Evolutionary conservation across 1,140 invertebrate genomes (phyloP), one percentile per base, ranked within the genome.

Genomic region (Pseudomyrmex flavicornis): DNA sequence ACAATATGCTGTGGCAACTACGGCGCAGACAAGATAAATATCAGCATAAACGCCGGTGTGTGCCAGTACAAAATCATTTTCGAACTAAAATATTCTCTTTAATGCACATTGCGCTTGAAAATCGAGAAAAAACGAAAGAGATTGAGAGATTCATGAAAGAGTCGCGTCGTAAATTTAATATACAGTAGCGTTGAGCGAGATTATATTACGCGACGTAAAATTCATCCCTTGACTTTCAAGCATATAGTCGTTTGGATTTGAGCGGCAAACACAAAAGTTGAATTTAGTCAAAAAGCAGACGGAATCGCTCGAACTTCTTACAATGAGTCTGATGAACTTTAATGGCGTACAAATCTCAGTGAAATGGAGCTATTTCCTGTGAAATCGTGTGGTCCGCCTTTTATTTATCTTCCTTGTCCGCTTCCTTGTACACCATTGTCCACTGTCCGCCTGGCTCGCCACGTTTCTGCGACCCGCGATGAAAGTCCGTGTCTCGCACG

Each of bases 331-430:
- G 35, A 62, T 61, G 69, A 89, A 89, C 85, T 91, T 90, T 90
- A 91, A 91, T 86, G 88, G 85, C 63, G 73, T 87, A 90, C 85
- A 90, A 90, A 91, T 89, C 89, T 89, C 76, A 56, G 80, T 86
- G 82, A 88, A 90, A 90, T 87, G 83, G 76, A 79, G 58, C 89
- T 77, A 85, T 89, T 91, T 90, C 62, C 85, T 74, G 61, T 52
- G 84, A 80, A 72, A 79, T 86, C 69, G 44, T 65, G 58, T 90
- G 54, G 69, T 68, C 66, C 7, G 54, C 17, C 63, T 66, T 66
- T 35, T 35, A 35, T 35, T 35, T 68, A 79, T 79, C 52, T 68
- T 46, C 58, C 10, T 73, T 15, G 48, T 72, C 61, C 56, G 54
- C 26, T 26, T 12, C 4, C 61, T 5, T 54, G 44, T 73, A 44